Evolutionary conservation across 23 tunicate genomes (phyloP), one percentile per base, ranked within the genome.

Genomic region (Aplidium turbinatum): DNA sequence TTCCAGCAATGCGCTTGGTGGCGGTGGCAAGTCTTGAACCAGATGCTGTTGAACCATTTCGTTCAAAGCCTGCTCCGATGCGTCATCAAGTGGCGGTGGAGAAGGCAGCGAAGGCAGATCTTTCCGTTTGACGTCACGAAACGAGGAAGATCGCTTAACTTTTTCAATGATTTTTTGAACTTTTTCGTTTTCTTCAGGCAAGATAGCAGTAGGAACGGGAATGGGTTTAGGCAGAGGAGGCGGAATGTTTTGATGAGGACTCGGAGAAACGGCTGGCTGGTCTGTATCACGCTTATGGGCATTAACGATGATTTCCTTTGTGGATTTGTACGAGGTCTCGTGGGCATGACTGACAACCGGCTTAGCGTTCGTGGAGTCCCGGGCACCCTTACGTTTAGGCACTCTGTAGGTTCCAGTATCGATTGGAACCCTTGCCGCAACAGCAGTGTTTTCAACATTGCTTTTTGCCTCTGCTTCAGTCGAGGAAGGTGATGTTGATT

Each of bases 401-500:
- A 81, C 87, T 1, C 87, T 48, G 64, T 81, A 81, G 25, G 87
- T 81, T 48, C 77, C 79, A 18, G 87, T 60, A 73, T 81, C 77
- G 22, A 81, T 70, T 19, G 83, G 72, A 35, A 7, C 29, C 38
- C 72, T 23, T 18, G 21, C n/a, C n/a, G n/a, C n/a, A n/a, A n/a
- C n/a, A n/a, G n/a, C n/a, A n/a, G n/a, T n/a, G n/a, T n/a, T n/a
- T n/a, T n/a, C n/a, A n/a, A n/a, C n/a, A n/a, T n/a, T n/a, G n/a
- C n/a, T n/a, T n/a, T n/a, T n/a, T n/a, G n/a, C n/a, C n/a, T n/a
- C n/a, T n/a, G n/a, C n/a, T n/a, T n/a, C n/a, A n/a, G n/a, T n/a
- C n/a, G n/a, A n/a, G n/a, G n/a, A n/a, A n/a, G n/a, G n/a, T n/a
- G n/a, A n/a, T n/a, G n/a, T n/a, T n/a, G n/a, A n/a, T n/a, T n/a